phyloP scores from a whole-genome alignment of 2,888 invertebrate species.

The Cerastis leucographa region DNA sequence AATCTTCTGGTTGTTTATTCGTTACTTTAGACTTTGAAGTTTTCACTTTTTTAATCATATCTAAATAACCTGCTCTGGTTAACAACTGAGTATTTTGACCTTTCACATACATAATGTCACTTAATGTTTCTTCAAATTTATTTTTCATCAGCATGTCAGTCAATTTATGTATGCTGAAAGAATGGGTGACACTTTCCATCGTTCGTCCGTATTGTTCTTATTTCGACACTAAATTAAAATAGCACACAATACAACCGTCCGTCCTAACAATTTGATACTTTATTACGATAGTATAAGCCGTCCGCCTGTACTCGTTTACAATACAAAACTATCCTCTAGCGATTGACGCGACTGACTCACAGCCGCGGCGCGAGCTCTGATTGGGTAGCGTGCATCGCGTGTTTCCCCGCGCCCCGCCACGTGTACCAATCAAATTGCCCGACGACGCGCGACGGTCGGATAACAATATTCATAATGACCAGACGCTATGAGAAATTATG shows the following conservation, averaged over 20 bases:
- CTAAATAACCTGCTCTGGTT: slow-evolving; percentile 6
- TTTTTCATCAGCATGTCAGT: neutral
- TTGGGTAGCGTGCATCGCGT: neutral
- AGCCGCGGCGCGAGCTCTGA: neutral
- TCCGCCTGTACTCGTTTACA: neutral
- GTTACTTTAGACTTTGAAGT: slow-evolving; percentile 9
- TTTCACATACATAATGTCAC: slow-evolving; percentile 8
- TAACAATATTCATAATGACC: slow-evolving; percentile 1
- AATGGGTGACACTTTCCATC: neutral
- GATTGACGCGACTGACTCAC: neutral
- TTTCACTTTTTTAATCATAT: slow-evolving; percentile 26
- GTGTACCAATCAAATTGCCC: neutral
- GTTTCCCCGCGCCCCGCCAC: neutral
- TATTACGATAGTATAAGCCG: neutral
- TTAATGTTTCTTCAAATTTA: neutral
- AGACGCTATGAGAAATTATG: neutral
- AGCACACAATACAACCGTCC: neutral
- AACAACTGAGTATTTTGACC: slow-evolving; percentile 51
- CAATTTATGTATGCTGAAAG: neutral
- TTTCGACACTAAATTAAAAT: neutral
- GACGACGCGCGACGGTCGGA: neutral
- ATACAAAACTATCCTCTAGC: neutral
- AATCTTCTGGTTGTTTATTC: slow-evolving; percentile 54
- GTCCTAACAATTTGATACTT: neutral
- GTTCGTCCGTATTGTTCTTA: neutral